phyloP scores from a whole-genome alignment of 2,797 vertebrate genomes.

The Nyctalus aviator region DNA sequence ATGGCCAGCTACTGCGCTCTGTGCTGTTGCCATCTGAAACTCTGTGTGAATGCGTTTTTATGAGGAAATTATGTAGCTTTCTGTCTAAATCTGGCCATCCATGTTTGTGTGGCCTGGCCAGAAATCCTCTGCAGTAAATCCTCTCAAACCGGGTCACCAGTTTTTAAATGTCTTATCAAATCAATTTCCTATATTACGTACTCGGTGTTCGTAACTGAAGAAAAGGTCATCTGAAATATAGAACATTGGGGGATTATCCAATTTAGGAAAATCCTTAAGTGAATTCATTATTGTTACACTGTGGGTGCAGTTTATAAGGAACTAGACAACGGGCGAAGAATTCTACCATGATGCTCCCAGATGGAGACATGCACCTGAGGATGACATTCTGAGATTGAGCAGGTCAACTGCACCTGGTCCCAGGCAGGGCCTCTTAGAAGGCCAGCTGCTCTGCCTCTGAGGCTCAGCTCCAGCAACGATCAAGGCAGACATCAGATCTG shows the following conservation, averaged over 20 bases:
- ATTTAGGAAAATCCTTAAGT: background rate
- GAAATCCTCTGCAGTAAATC: background rate
- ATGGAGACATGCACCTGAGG: background rate
- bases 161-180: constrained; percentile 21
- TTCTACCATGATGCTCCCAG: background rate
- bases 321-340: background rate
- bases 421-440: background rate
- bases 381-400: background rate
- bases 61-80: background rate
- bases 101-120: background rate
- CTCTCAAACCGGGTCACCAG: background rate
- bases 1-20: background rate
- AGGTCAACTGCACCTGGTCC: background rate
- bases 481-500: background rate
- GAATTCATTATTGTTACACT: background rate
- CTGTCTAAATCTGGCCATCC: background rate
- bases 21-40: background rate
- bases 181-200: background rate
- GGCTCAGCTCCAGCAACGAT: background rate
- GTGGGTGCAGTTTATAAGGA: background rate
- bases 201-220: background rate
- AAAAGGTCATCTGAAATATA: background rate
- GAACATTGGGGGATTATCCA: background rate
- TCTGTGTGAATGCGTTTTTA: background rate
- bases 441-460: background rate